Base-by-base conservation (phyloP, 2,797 vertebrate species). In the Neosalanx taihuensis region DNA sequence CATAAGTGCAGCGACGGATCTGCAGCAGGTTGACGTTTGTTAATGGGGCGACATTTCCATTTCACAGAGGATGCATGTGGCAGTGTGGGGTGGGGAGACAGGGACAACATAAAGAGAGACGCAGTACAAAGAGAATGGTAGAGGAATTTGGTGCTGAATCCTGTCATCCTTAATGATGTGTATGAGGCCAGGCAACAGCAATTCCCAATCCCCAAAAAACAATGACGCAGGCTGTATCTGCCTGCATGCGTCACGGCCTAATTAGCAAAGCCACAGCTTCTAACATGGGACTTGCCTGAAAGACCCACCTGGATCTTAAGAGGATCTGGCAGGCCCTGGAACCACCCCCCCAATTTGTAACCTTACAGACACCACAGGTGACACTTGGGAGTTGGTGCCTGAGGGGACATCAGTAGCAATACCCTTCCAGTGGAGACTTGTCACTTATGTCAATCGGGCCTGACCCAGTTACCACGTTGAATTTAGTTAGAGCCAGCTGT, bases 91-190 rank as follows among this genome's bases (percentile, higher is more conserved):
- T 68, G 17, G 26, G 76, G 66, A 70, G 74, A 63, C 59, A 15
- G 49, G 72, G 72, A 37, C 4, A 13, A 61, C 5, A 73, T 62
- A 58, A 37, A 35, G n/a, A 4, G 30, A 69, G 75, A 73, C 67
- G 72, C 76, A 80, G 84, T 92, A 91, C 90, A 92, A 92, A 92
- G 90, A 85, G 90, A 92, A 92, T 91, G 86, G 86, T 71, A 88
- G 86, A 89, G 78, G 83, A 84, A 87, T 78, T 80, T 82, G 59
- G 85, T 83, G 85, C 83, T 58, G 70, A 84, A 86, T 83, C 81
- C 90, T 87, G 86, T 89, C 88, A 82, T 71, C 66, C 83, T 88
- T 85, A 89, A 91, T 91, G 91, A 90, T 89, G 88, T 85, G 89
- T 78, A 72, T 46, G 67, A 71, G 79, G 79, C 83, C 78, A 62